Percentiles rank a stretch among this genome's conserved stretches.
Conservation (phyloP, 2,797 vertebrate genomes). For the Amblyopsis hoosieri region DNA sequence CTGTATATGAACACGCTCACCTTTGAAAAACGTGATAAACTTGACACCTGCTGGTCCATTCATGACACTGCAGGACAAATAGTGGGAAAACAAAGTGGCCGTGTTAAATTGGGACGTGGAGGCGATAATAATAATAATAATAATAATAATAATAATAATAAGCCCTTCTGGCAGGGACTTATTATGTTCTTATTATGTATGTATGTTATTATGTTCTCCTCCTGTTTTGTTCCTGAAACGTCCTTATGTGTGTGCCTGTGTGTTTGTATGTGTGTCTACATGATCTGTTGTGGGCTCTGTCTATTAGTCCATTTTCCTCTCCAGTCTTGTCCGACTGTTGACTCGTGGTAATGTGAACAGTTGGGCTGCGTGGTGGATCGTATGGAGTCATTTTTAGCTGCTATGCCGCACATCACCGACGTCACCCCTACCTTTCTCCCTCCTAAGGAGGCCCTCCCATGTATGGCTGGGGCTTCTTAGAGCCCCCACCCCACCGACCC, state of each 20-base stretch:
- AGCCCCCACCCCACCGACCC: slow-evolving; percentile 8
- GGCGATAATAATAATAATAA: slow-evolving; percentile 16
- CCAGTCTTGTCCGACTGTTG: slow-evolving; percentile 37
- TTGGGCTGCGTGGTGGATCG: slow-evolving; percentile 54
- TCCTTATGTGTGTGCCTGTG: slow-evolving; percentile 1
- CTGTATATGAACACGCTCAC: slow-evolving; percentile 16
- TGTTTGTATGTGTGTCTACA: neutral
- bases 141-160: neutral
- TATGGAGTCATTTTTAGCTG: slow-evolving; percentile 72
- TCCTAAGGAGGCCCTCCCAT: slow-evolving; percentile 32
- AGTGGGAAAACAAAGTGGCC: slow-evolving; percentile 12
- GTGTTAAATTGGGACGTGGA: slow-evolving; percentile 23
- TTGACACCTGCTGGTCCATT: slow-evolving; percentile 51
- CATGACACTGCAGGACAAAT: slow-evolving; percentile 41
- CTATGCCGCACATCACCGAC: slow-evolving; percentile 42
- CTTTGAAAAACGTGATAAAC: slow-evolving; percentile 39
- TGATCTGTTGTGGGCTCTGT: slow-evolving; percentile 24
- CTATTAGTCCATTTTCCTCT: slow-evolving; percentile 39
- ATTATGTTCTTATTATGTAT: neutral
- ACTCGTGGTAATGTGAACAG: slow-evolving; percentile 76
- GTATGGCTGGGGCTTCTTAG: slow-evolving; percentile 33
- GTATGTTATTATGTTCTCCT: too few relatives aligned
- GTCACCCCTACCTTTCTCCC: slow-evolving; percentile 30
- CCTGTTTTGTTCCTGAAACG: neutral
- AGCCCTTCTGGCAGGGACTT: neutral